A percentile compares a stretch with the other conserved stretches of the same genome.
phyloP scores from a whole-genome alignment of 2,888 invertebrate genomes.

The Drosophila picticornis region DNA sequence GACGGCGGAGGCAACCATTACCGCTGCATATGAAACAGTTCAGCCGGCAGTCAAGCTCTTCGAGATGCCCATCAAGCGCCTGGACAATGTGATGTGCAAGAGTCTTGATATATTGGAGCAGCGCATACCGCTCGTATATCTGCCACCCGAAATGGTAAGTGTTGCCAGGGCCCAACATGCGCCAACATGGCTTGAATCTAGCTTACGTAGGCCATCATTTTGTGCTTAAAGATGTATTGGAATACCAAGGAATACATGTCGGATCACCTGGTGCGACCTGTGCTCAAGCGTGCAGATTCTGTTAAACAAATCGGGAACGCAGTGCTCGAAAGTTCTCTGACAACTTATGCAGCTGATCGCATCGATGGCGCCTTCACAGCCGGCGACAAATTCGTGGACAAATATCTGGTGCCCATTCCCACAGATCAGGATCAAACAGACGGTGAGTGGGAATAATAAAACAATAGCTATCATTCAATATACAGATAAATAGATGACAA shows the following conservation, averaged over 20 bases:
- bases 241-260: constrained; percentile 92
- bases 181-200: constrained; percentile 28
- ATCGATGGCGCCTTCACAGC: constrained; percentile 91
- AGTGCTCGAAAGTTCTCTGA: constrained; percentile 90
- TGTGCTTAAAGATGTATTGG: constrained; percentile 89
- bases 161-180: neutral
- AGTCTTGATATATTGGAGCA: constrained; percentile 94
- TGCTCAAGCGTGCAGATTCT: constrained; percentile 92
- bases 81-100: constrained; percentile 92
- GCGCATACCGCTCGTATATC: constrained; percentile 91
- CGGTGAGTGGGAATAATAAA: constrained; percentile 85
- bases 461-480: constrained; percentile 18
- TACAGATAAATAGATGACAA: neutral
- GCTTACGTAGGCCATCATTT: constrained; percentile 68
- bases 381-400: constrained; percentile 93
- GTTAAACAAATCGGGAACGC: constrained; percentile 92
- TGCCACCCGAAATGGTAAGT: constrained; percentile 94
- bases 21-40: constrained; percentile 90
- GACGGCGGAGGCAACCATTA: constrained; percentile 91
- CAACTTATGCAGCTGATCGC: constrained; percentile 90
- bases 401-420: constrained; percentile 88
- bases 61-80: constrained; percentile 89
- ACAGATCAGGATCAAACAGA: constrained; percentile 89
- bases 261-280: constrained; percentile 88
- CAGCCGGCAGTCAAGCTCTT: constrained; percentile 90